Base-by-base conservation (phyloP, 2,888 invertebrate genomes). In the Melipona beecheii region DNA sequence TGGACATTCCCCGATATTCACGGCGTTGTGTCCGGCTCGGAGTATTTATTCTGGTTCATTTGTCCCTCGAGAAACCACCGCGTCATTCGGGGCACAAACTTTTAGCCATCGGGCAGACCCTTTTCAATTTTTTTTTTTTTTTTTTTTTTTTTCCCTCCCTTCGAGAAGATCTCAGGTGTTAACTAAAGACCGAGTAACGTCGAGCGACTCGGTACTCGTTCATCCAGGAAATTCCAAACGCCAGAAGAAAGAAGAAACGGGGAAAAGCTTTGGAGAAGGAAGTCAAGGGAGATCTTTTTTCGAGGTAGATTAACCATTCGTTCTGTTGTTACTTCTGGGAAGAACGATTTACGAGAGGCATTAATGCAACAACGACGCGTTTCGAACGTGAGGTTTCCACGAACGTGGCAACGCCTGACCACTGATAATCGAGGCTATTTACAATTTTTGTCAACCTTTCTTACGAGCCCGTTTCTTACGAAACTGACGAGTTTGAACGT, bases 1-100 rank as follows among this genome's bases (percentile, higher is more conserved):
- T 86, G 84, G 88, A 78, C 86, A 86, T 85, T 90, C 90, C 80
- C 80, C 85, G 84, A 83, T 75, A 78, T 88, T 89, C 87, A 87
- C 88, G 87, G 82, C 36, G 24, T 21, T 24, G 19, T 52, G 70
- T 24, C 60, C 84, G 80, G 75, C 85, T 85, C 73, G 62, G 62
- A 75, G 72, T 89, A 90, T 90, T 90, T 90, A 90, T 90, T 90
- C 88, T 90, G 86, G 86, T 87, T 90, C 90, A 87, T 90, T 90
- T 90, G 90, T 89, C 90, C 89, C 84, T 75, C 78, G n/a, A 84
- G 80, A 86, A 89, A 89, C 76, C 66, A 81, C 88, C 77, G 75
- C 86, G 88, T 88, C 88, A 88, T 84, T 65, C 83, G 69, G 69
- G 54, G 62, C 54, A 27, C 1, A 43, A 70, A 60, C 69, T 77